Percentiles rank a stretch among this genome's conserved stretches.
These are phyloP conservation scores for Rhabdomys dilectus DNA, from an alignment of 2,113 vertebrate species.

Conservation along the genomic window DNA sequence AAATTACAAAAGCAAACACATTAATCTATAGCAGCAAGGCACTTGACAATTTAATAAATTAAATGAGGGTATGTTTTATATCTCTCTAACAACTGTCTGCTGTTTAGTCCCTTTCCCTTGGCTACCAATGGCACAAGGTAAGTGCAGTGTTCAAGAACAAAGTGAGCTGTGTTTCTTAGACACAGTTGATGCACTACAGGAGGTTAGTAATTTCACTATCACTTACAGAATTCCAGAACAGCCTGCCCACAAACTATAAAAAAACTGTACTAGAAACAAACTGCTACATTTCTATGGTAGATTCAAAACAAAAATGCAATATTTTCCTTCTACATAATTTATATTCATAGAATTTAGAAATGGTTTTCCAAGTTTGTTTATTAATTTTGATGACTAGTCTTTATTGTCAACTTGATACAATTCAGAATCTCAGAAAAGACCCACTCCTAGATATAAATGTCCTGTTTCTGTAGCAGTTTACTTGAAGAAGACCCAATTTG, in stretches of 20 bases:
- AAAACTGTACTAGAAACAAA: not conserved
- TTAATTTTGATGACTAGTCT: not conserved
- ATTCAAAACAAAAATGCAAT: not conserved
- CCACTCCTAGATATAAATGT: not conserved
- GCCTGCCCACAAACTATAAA: not conserved
- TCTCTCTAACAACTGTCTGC: not conserved
- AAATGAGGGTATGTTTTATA: not conserved
- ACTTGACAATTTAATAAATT: conserved; percentile 46
- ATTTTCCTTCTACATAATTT: not conserved
- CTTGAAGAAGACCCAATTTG: not conserved
- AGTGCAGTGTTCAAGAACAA: not conserved
- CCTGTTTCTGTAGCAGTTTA: not conserved
- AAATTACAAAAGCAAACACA: conserved; percentile 67
- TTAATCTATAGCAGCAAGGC: conserved; percentile 40
- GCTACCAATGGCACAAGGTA: not conserved
- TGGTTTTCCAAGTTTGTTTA: not conserved
- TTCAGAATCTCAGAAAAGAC: not conserved
- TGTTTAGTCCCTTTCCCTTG: not conserved
- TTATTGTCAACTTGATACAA: not conserved
- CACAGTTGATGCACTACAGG: not conserved
- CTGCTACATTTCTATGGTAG: not conserved
- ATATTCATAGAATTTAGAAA: not conserved
- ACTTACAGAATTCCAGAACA: not conserved
- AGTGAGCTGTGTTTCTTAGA: not conserved
- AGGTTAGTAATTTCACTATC: not conserved